Percentiles rank a stretch among this genome's conserved stretches.
phyloP scores from a whole-genome alignment of 2,113 vertebrate species.

The Trogon melanurus region DNA sequence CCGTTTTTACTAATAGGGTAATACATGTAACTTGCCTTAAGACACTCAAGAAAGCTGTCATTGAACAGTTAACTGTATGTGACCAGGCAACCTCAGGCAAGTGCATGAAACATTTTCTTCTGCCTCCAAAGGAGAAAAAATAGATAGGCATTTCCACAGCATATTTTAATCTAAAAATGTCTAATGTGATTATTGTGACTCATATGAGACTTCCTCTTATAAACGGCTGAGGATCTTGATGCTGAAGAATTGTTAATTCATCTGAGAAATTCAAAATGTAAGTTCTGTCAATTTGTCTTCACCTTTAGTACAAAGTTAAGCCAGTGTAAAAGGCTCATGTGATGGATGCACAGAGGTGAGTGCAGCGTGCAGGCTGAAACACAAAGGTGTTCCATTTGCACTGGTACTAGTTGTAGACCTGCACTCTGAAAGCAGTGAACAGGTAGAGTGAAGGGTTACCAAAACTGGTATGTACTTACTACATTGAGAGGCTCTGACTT shows the following conservation, averaged over 20 bases:
- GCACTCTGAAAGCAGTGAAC: not conserved
- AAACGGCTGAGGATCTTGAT: not conserved
- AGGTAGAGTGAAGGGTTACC: not conserved
- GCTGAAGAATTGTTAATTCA: not conserved
- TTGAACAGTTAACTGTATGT: not conserved
- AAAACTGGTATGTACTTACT: not conserved
- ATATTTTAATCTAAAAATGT: not conserved
- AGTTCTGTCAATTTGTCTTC: not conserved
- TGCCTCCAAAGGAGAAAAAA: not conserved
- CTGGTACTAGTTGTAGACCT: not conserved
- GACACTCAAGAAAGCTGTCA: not conserved
- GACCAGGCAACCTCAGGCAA: not conserved
- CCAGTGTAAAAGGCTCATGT: not conserved
- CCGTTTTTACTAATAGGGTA: not conserved
- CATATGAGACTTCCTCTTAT: not conserved
- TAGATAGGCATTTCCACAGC: not conserved
- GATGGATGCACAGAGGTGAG: not conserved
- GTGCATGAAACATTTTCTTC: not conserved
- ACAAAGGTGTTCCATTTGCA: not conserved
- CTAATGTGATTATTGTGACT: not conserved
- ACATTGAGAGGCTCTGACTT: not conserved
- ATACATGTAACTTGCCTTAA: not conserved
- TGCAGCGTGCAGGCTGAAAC: not conserved
- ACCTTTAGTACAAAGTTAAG: not conserved
- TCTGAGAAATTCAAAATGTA: not conserved